These are phyloP conservation scores for Lutjanus erythropterus DNA, from an alignment of 2,113 vertebrate genomes.

Conservation along the genomic window DNA sequence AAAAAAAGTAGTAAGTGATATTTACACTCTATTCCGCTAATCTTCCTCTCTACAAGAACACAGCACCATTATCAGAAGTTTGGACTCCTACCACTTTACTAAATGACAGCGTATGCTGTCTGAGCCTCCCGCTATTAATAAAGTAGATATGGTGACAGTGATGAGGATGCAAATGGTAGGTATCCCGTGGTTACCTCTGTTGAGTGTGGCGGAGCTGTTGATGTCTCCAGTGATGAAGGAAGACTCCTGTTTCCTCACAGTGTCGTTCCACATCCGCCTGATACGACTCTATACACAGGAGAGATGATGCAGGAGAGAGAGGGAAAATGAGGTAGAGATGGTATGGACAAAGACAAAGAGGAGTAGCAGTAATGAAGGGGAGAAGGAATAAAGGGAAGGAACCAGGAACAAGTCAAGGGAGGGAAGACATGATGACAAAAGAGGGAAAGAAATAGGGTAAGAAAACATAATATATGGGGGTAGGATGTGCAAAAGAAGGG, in stretches of 20 bases:
- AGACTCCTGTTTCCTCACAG: conserved; percentile 99
- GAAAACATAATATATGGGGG: conserved; percentile 38
- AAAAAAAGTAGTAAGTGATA: conserved; percentile 26
- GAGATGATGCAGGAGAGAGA: conserved; percentile 7
- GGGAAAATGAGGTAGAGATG: neutral
- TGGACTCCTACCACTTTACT: conserved; percentile 59
- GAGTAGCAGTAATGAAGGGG: conserved; percentile 16
- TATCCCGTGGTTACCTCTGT: conserved; percentile 95
- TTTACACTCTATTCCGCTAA: conserved; percentile 41
- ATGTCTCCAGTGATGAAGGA: conserved; percentile 99
- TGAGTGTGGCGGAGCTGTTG: conserved; percentile 98
- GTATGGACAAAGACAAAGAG: conserved; percentile 32
- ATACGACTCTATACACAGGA: conserved; percentile 92
- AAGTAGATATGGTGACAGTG: conserved; percentile 70
- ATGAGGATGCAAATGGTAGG: conserved; percentile 66
- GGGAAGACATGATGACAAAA: conserved; percentile 41
- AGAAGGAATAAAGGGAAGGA: conserved; percentile 4
- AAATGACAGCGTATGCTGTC: conserved; percentile 63
- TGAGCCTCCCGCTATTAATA: conserved; percentile 67
- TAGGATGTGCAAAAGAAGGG: conserved; percentile 55
- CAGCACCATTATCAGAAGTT: conserved; percentile 41
- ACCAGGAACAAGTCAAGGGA: neutral
- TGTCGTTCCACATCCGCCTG: conserved; percentile 99
- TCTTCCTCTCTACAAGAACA: conserved; percentile 37
- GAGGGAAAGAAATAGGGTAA: conserved; percentile 48